Base-by-base conservation (phyloP, 2,113 vertebrate species). In the Psilopsiagon aymara region DNA sequence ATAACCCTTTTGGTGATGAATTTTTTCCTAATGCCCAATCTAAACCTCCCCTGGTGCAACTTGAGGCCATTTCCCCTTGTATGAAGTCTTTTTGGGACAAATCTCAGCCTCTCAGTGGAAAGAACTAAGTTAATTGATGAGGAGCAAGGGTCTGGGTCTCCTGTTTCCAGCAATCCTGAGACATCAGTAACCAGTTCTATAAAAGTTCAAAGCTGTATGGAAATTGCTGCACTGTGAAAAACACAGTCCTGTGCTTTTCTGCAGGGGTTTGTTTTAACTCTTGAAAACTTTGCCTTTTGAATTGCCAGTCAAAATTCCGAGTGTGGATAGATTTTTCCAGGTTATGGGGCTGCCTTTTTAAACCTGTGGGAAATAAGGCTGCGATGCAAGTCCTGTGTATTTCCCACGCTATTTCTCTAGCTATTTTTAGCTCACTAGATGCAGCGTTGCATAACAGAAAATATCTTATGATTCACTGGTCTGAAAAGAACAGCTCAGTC, bases 401-500 rank as follows among this genome's bases (percentile, higher is more conserved):
- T 97, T 94, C 89, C 87, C 94, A 94, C 4, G 0, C 87, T 90
- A 10, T 75, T 78, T 71, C 47, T 84, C 23, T 13, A 79, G 66
- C 88, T 96, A 94, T 96, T 95, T 95, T 94, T 96, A 92, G 69
- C n/a, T 82, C 35, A 19, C 78, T 82, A 62, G 77, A 82, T 73
- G 51, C 60, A 90, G 76, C 0, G 0, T 96, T 97, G 79, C 66
- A 28, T 96, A 95, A 97, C 1, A 5, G 87, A 90, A 96, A 80
- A 82, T 83, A 83, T 71, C 88, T 92, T 37, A n/a, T 94, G 90
- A 96, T 90, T 96, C 86, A 90, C 51, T 96, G 95, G 75, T 93
- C 80, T 94, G 88, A 95, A 96, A 93, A 95, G 94, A 94, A 23
- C 95, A 96, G 76, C 86, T 82, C 89, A 90, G 29, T 86, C 90